These are phyloP conservation scores for Hiodon tergisus DNA, from an alignment of 2,113 vertebrate species.

Conservation along the genomic window DNA sequence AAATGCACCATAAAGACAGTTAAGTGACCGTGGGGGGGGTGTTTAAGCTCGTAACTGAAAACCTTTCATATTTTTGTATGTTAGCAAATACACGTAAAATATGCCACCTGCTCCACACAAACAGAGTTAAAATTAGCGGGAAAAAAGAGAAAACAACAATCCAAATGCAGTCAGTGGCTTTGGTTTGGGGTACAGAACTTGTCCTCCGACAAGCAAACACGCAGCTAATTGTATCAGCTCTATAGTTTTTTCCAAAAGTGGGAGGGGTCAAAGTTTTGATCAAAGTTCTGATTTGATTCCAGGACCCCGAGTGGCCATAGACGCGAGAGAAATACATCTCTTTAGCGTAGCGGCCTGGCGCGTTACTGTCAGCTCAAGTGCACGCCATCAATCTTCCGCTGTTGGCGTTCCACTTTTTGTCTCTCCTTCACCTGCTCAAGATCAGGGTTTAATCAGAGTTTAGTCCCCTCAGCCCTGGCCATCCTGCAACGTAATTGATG, in stretches of 20 bases:
- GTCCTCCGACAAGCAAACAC: too few relatives aligned
- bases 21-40: too few relatives aligned
- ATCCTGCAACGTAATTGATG: constrained; percentile 32
- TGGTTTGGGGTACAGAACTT: too few relatives aligned
- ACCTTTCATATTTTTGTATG: too few relatives aligned
- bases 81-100: too few relatives aligned
- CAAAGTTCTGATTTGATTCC: constrained; percentile 8
- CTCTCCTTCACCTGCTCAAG: constrained; percentile 9
- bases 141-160: too few relatives aligned
- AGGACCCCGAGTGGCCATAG: constrained; percentile 11
- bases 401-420: constrained; percentile 15
- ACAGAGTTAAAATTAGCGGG: too few relatives aligned
- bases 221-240: neutral
- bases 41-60: too few relatives aligned
- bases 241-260: neutral
- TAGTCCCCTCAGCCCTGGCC: constrained; percentile 19
- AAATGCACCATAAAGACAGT: too few relatives aligned
- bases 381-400: constrained; percentile 33
- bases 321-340: constrained; percentile 23
- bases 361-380: constrained; percentile 30
- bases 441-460: constrained; percentile 37
- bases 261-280: neutral
- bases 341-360: constrained; percentile 23
- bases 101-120: too few relatives aligned
- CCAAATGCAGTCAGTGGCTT: too few relatives aligned